Evolutionary conservation across 2,888 invertebrate species (phyloP), one percentile per base, ranked within the genome.

Genomic region (Oeneis ivallda): DNA sequence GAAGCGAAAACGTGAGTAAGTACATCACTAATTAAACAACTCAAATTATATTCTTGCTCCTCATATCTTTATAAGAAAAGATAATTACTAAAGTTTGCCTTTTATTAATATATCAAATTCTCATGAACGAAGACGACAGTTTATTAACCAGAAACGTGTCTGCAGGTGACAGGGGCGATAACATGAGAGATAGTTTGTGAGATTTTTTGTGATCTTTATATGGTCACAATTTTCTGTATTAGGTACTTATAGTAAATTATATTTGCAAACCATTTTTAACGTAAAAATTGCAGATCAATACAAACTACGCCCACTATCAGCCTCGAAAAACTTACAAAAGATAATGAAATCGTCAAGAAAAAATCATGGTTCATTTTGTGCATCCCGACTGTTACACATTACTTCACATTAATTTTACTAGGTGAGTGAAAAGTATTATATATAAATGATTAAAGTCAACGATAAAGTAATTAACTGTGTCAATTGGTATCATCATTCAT

Each of bases 1-100:
- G 82, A 84, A 76, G 76, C 77, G 71, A 82, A 84, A 83, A 84
- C 80, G 87, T 87, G 80, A 86, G 86, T 86, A 79, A 84, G 82
- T 84, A 82, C 64, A 69, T 64, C 68, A 62, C 59, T 75, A 71
- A 73, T 68, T 72, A 67, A 70, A 65, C 68, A 71, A 67, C 64
- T 72, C 67, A 71, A 72, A 69, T 72, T 57, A 62, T 32, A 53
- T 45, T 54, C 34, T 45, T 62, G 41, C 53, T 39, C 37, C 66
- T 68, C 67, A 60, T 75, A 74, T 74, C 74, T 74, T 72, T 72
- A 72, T 71, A 69, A 71, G 72, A 70, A 56, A n/a, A 64, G 66
- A 56, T 71, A 73, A 76, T 73, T 73, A 67, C 61, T 69, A 61
- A 70, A 70, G 68, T 72, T 74, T 71, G 67, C 66, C 70, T 71